A percentile compares a stretch with the other conserved stretches of the same genome.
These are phyloP conservation scores for Amia ocellicauda DNA, from an alignment of 2,113 vertebrate species.

Conservation along the genomic window DNA sequence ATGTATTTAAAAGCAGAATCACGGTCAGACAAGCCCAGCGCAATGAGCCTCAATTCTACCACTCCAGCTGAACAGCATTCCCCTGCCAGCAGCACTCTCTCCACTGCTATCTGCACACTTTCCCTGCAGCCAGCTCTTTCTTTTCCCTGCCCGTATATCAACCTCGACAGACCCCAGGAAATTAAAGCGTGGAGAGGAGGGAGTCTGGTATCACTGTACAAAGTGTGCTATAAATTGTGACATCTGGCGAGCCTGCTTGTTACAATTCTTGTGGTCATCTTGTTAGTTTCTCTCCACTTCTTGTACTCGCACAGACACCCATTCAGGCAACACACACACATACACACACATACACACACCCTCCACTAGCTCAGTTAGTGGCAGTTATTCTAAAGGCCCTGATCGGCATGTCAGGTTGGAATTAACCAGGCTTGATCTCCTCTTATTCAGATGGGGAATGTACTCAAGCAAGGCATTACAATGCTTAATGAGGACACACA, in stretches of 20 bases:
- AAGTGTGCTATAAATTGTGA: conserved; percentile 43
- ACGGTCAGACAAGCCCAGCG: background rate
- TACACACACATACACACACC: conserved; percentile 2
- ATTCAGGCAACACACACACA: conserved; percentile 1
- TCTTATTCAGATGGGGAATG: conserved; percentile 4
- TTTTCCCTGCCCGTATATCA: conserved; percentile 41
- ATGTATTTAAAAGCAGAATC: background rate
- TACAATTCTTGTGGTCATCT: background rate
- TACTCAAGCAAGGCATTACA: background rate
- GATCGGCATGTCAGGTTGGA: background rate
- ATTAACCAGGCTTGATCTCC: background rate
- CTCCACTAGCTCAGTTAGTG: background rate
- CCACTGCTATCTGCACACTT: background rate
- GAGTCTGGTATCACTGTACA: conserved; percentile 31
- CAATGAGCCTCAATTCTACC: background rate
- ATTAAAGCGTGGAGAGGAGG: conserved; percentile 32
- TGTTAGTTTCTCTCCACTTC: conserved; percentile 12
- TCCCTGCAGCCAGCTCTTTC: conserved; percentile 19
- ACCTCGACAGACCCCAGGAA: conserved; percentile 44
- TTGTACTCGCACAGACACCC: conserved; percentile 17
- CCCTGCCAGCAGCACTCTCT: background rate
- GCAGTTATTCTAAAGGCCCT: background rate
- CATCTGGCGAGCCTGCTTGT: conserved; percentile 16
- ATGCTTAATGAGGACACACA: conserved; percentile 3
- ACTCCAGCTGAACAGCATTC: background rate